Evolutionary conservation across 2,888 invertebrate genomes (phyloP), one percentile per base, ranked within the genome.

Genomic region (Balanococcus diminutus): DNA sequence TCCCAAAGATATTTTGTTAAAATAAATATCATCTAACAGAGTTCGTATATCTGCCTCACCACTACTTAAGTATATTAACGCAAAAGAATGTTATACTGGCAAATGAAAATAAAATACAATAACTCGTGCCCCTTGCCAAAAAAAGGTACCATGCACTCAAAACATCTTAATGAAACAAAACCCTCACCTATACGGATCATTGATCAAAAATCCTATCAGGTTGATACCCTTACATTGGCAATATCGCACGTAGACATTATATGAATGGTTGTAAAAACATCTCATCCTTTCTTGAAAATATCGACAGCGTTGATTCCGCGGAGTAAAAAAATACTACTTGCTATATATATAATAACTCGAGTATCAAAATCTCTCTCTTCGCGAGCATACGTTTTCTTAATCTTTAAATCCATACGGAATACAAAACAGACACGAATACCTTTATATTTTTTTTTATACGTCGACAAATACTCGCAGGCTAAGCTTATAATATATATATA

Each of bases 401-500:
- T 79, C 75, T 79, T 79, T 79, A 79, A 79, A 79, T 79, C 75
- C 75, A 36, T 67, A 67, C 75, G 32, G 36, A 79, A 79, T 79
- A 79, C 75, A 79, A 79, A 79, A 79, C 75, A 79, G 32, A 36
- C 75, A 79, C 75, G 75, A 79, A 79, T 79, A 79, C 75, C 28
- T 79, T 32, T 79, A 79, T 79, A 36, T 79, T 79, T 79, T 79
- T 79, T 79, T 79, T 16, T 1, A 22, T 79, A 3, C 36, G 67
- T 79, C 75, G 32, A 36, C 36, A 79, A 79, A 79, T 79, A 36
- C 75, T 79, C 19, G 67, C 75, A 36, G 32, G 32, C 36, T 32
- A 79, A 79, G 75, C 75, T 79, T 79, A 79, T 79, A 79, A 79
- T 56, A 56, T 56, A 79, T 56, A 56, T 56, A 22, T 56, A 56